Percentiles rank a stretch among this genome's conserved stretches.
Evolutionary conservation across 2,888 invertebrate genomes (phyloP).

Genomic region (Sesia apiformis): DNA sequence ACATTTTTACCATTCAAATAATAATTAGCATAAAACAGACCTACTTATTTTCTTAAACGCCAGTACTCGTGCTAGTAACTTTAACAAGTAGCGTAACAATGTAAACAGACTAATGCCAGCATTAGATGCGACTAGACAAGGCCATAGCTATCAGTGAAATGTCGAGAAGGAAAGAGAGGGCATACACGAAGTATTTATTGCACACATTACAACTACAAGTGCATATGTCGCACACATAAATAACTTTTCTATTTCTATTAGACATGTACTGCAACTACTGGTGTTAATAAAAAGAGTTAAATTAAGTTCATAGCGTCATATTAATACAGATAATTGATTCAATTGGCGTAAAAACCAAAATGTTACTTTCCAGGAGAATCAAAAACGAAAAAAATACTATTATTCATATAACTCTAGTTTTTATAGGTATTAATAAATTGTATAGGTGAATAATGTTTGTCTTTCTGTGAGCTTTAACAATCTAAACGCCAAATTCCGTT

Average conservation of each 20-base stretch:
- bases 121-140: slow-evolving; percentile 76
- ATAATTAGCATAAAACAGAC: neutral
- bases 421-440: no score
- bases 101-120: slow-evolving; percentile 66
- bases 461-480: no score
- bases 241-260: slow-evolving; percentile 67
- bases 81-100: slow-evolving; percentile 12
- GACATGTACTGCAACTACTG: slow-evolving; percentile 19
- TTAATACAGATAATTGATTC: neutral
- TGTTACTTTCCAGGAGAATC: no score
- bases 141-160: slow-evolving; percentile 74
- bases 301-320: neutral
- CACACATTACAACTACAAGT: slow-evolving; percentile 63
- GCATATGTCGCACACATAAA: slow-evolving; percentile 57
- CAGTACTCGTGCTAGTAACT: slow-evolving; percentile 5
- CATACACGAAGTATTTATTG: slow-evolving; percentile 66
- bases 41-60: neutral
- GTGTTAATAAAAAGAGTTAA: slow-evolving; percentile 32
- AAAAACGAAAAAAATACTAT: no score
- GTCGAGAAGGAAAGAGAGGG: slow-evolving; percentile 72
- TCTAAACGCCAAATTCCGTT: no score
- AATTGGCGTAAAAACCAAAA: neutral
- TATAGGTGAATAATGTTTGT: no score
- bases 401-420: no score
- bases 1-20: neutral